Evolutionary conservation across 2,888 invertebrate species (phyloP).

Genomic region (Mechanitis mazaeus): DNA sequence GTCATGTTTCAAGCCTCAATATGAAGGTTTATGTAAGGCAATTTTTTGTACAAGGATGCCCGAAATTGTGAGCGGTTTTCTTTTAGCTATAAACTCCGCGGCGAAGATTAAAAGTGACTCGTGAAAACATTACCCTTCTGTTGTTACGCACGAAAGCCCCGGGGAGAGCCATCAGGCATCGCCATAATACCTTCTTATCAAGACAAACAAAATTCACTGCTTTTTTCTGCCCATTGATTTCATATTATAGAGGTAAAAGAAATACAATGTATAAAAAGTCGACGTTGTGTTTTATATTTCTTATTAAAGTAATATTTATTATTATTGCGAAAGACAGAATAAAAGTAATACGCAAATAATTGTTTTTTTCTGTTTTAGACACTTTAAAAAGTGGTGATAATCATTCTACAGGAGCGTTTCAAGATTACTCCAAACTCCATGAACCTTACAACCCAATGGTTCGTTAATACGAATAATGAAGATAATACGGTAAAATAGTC

Average conservation of each 20-base stretch:
- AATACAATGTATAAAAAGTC: not conserved
- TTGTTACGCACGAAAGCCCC: conserved; percentile 50
- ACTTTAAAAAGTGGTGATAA: not conserved
- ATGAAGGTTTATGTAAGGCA: conserved; percentile 3
- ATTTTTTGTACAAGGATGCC: conserved; percentile 6
- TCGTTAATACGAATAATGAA: too few species aligned
- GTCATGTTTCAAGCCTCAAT: conserved; percentile 5
- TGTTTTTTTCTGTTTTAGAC: too few species aligned
- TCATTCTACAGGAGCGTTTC: too few species aligned
- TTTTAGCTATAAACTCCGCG: conserved; percentile 43
- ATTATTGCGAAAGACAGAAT: not conserved
- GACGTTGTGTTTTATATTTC: not conserved
- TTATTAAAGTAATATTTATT: not conserved
- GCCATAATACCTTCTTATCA: conserved; percentile 63
- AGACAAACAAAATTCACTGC: conserved; percentile 49
- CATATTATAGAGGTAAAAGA: not conserved
- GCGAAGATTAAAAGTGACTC: conserved; percentile 55
- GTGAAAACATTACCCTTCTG: conserved; percentile 41
- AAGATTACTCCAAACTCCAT: too few species aligned
- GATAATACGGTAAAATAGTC: too few species aligned
- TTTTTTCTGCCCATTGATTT: conserved; percentile 10
- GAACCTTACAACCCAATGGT: too few species aligned
- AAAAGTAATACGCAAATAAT: too few species aligned
- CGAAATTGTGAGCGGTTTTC: conserved; percentile 9
- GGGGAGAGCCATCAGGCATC: conserved; percentile 52